Percentiles rank a stretch among this genome's conserved stretches.
Evolutionary conservation across 2,797 vertebrate genomes (phyloP).

Genomic region (Sebastes hubbsi): DNA sequence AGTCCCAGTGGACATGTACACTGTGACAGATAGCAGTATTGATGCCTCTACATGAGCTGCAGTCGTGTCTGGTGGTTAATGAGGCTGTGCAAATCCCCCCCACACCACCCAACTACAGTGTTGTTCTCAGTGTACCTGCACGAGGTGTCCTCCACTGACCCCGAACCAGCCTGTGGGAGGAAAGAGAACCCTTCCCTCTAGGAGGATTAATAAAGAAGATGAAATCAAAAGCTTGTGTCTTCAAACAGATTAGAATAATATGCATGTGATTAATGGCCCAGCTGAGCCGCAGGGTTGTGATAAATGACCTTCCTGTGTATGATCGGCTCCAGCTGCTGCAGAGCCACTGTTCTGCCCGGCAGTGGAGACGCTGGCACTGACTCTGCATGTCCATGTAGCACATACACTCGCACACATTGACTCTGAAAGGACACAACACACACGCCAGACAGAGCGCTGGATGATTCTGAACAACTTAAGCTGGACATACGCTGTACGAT

Average conservation of each 20-base stretch:
- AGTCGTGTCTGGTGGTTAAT: constrained; percentile 23
- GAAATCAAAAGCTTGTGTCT: constrained; percentile 13
- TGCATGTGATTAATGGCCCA: constrained; percentile 31
- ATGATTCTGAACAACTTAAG: neutral
- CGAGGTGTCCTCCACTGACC: constrained; percentile 21
- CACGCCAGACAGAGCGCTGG: neutral
- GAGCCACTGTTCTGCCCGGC: neutral
- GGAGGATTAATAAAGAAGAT: constrained; percentile 24
- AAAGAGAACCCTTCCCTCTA: neutral
- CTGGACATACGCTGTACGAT: too few species aligned
- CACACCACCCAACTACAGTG: neutral
- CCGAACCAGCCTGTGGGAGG: neutral
- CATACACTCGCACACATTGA: neutral
- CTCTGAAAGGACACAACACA: neutral
- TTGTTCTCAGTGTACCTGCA: constrained; percentile 7
- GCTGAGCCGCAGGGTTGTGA: constrained; percentile 24
- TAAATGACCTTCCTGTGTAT: constrained; percentile 23
- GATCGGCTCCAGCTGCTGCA: neutral
- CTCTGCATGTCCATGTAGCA: neutral
- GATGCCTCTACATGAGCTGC: constrained; percentile 12
- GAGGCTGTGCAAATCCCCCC: constrained; percentile 12
- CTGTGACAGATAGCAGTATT: constrained; percentile 5
- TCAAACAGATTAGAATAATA: constrained; percentile 31
- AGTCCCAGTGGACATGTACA: constrained; percentile 3
- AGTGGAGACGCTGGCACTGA: neutral